Evolutionary conservation across 2,797 vertebrate species (phyloP).

Genomic region (Cossypha polioptera): DNA sequence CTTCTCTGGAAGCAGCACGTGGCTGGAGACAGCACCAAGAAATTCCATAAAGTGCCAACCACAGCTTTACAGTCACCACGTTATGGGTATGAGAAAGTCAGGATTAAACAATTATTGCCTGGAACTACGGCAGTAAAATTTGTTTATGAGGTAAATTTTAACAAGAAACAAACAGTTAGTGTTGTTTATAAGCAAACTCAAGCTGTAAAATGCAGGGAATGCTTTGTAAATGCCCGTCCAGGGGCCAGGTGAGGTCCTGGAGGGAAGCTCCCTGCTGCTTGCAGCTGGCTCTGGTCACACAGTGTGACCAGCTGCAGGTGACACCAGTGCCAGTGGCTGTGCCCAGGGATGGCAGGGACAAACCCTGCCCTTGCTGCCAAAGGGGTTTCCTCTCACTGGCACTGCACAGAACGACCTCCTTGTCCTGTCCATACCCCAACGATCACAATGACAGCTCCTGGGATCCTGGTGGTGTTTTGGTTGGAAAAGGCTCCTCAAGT

Average conservation of each 20-base stretch:
- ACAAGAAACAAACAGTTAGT: conserved; percentile 71
- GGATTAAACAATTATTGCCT: conserved; percentile 68
- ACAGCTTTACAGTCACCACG: conserved; percentile 22
- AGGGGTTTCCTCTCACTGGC: neutral
- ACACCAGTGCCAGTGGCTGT: neutral
- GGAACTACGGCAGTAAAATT: conserved; percentile 61
- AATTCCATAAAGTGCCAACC: conserved; percentile 19
- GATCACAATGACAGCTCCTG: accelerated
- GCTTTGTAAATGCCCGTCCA: conserved; percentile 40
- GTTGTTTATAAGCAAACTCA: conserved; percentile 72
- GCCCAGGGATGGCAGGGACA: neutral
- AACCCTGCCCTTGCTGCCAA: neutral
- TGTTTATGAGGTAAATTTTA: conserved; percentile 74
- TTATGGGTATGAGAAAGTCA: neutral
- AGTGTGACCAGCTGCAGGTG: neutral
- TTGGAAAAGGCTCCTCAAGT: neutral
- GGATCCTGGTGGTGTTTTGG: neutral
- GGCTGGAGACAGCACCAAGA: neutral
- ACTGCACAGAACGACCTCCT: accelerated
- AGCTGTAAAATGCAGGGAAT: conserved; percentile 49
- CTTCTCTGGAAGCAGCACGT: neutral
- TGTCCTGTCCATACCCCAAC: accelerated
- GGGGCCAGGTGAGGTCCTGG: neutral
- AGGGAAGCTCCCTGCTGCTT: conserved; percentile 15
- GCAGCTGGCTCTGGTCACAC: neutral